Evolutionary conservation across 1,140 invertebrate genomes (phyloP).

Genomic region (Macrotrachela quadricornifera): DNA sequence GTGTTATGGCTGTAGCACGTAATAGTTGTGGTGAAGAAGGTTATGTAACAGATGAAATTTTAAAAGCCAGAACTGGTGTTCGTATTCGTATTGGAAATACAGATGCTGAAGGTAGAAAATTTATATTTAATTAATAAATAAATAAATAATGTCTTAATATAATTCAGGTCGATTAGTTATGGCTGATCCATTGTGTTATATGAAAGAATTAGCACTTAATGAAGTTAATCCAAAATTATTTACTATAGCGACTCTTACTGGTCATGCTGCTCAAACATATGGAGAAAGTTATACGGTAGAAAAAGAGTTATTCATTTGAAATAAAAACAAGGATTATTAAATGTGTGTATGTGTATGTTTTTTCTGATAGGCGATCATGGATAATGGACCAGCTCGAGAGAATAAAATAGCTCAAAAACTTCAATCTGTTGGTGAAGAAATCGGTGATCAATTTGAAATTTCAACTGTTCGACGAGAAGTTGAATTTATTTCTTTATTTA

Average conservation of each 20-base stretch:
- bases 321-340: neutral
- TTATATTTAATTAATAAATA: no score
- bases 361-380: conserved; percentile 43
- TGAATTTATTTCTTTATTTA: no score
- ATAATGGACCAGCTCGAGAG: conserved; percentile 62
- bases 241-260: conserved; percentile 80
- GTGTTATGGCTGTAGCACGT: conserved; percentile 60
- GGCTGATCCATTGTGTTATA: conserved; percentile 61
- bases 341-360: no score
- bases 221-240: conserved; percentile 58
- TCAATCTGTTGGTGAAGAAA: conserved; percentile 45
- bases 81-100: conserved; percentile 62
- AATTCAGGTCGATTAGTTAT: conserved; percentile 54
- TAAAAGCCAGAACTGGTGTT: conserved; percentile 61
- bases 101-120: conserved; percentile 62
- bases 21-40: conserved; percentile 69
- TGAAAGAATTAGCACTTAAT: conserved; percentile 33
- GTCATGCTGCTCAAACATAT: conserved; percentile 53
- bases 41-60: conserved; percentile 73
- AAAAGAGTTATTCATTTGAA: conserved; percentile 13
- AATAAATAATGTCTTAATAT: no score
- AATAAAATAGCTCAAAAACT: conserved; percentile 36
- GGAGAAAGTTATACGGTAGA: conserved; percentile 58
- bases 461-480: conserved; percentile 49
- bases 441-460: conserved; percentile 74